A percentile compares a stretch with the other conserved stretches of the same genome.
These are phyloP conservation scores for Sanderia malayensis DNA, from an alignment of 30 jellyfish, hydroid and myxozoan species.

Conservation along the genomic window DNA sequence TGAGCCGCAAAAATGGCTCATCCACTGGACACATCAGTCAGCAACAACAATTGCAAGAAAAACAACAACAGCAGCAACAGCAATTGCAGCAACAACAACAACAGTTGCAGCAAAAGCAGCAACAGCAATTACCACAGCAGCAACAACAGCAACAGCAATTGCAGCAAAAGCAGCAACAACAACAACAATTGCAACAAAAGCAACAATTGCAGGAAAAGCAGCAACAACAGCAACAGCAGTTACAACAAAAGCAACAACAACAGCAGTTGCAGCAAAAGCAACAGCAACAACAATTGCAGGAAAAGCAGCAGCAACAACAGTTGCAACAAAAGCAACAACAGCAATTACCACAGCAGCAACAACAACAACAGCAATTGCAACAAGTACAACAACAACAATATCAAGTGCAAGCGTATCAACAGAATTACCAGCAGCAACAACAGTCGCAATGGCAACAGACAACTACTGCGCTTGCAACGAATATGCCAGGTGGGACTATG, in stretches of 20 bases:
- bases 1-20: slow-evolving; percentile 3
- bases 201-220: background rate
- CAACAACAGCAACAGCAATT: slow-evolving; percentile 37
- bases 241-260: slow-evolving; percentile 7
- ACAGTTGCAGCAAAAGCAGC: slow-evolving; percentile 53
- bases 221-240: background rate
- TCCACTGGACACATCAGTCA: background rate
- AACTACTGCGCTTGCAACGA: slow-evolving; percentile 2
- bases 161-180: slow-evolving; percentile 20
- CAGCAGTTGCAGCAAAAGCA: background rate
- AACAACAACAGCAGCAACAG: slow-evolving; percentile 5
- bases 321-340: background rate
- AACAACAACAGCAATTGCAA: slow-evolving; percentile 5
- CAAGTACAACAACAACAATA: background rate
- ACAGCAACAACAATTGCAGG: slow-evolving; percentile 5
- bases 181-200: slow-evolving; percentile 55
- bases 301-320: background rate
- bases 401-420: too few relatives aligned
- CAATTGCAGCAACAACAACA: background rate
- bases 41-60: slow-evolving; percentile 9
- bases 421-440: too few relatives aligned
- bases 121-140: slow-evolving; percentile 10
- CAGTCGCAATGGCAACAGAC: slow-evolving; percentile 9
- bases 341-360: background rate
- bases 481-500: background rate